These are phyloP conservation scores for Alligator sinensis DNA, from an alignment of 2,113 vertebrate species.

Conservation along the genomic window DNA sequence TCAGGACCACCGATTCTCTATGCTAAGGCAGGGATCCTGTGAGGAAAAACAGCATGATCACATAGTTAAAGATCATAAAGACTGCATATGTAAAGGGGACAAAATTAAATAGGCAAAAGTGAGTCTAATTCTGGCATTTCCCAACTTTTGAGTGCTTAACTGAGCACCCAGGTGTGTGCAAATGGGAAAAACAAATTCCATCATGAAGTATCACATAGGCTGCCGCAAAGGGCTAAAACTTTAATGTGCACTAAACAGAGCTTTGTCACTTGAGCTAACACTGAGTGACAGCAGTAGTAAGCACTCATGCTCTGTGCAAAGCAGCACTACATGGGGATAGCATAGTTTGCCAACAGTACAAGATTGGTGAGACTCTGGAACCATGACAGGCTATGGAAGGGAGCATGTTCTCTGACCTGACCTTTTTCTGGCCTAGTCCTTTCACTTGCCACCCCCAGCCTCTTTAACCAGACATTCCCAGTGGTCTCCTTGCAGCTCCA, in stretches of 20 bases:
- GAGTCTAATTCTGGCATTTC: neutral
- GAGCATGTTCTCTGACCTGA: too few relatives aligned
- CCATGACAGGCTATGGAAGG: too few relatives aligned
- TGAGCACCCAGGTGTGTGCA: too few relatives aligned
- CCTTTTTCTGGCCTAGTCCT: too few relatives aligned
- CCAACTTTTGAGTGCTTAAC: too few relatives aligned
- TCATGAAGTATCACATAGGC: neutral
- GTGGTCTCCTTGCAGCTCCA: too few relatives aligned
- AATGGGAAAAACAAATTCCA: neutral
- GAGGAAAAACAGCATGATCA: neutral
- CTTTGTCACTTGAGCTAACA: neutral
- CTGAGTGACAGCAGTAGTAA: neutral
- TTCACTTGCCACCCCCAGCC: too few relatives aligned
- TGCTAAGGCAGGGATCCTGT: neutral
- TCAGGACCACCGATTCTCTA: neutral
- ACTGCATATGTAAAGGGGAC: neutral
- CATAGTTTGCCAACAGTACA: neutral
- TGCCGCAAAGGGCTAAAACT: neutral
- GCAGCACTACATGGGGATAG: neutral
- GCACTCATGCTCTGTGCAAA: neutral
- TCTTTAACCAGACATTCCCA: too few relatives aligned
- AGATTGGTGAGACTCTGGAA: too few relatives aligned
- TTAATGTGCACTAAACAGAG: neutral
- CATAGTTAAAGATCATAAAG: neutral
- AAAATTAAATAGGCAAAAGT: neutral